Base-by-base conservation (phyloP, 2,888 invertebrate species). In the Drosophila putrida region DNA sequence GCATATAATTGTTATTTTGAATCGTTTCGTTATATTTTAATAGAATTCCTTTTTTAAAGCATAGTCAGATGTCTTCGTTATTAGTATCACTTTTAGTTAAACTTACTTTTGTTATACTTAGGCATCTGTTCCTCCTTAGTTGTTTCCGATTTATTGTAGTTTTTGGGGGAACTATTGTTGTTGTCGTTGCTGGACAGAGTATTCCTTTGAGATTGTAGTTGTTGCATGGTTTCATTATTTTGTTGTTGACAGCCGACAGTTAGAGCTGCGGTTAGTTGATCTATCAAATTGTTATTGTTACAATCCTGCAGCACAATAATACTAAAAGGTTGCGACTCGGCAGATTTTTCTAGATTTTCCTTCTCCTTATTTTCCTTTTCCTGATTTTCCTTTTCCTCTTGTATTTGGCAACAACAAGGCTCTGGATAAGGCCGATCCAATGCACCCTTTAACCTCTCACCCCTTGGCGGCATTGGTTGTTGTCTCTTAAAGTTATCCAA, bases 241-340 rank as follows among this genome's bases (percentile, higher is more conserved):
- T 38, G n/a, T 38, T 38, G n/a, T 11, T 20, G 31, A 10, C 54
- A 35, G 43, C 33, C 13, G n/a, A 11, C 57, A 39, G 1, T 15
- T 10, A 83, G 44, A 8, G 73, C 79, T 1, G 41, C 28, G 0
- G 77, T 64, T 4, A 87, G 15, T 47, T 82, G 85, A 10, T 87
- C 82, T 6, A 88, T 64, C 4, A 84, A 31, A 0, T 59, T 39
- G 8, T 47, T 47, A 25, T 63, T 71, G 5, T 79, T 63, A 15
- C 60, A 60, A 38, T 84, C 88, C 41, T 82, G 77, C 10, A 84
- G 63, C 47, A 84, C 88, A 4, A 84, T 63, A 13, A 84, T 72
- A 31, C 65, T 87, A 11, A 80, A 68, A 0, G 71, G 57, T 0
- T 41, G 39, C 27, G 27, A 2, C 20, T 41, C 38, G 0, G 20